Evolutionary conservation across 2,888 invertebrate species (phyloP).

Genomic region (Orchestes rusci): DNA sequence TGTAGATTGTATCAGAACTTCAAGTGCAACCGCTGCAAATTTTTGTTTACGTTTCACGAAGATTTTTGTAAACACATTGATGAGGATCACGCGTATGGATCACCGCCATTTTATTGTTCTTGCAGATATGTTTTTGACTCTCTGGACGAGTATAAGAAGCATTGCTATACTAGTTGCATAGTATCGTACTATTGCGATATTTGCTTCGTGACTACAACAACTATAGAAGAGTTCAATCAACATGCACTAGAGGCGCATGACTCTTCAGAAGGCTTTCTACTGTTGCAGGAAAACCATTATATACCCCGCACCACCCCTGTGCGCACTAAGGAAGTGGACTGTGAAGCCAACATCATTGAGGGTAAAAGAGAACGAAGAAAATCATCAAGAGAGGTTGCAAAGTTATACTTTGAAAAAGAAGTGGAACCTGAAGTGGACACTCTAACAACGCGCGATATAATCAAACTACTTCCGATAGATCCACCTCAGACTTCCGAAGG

Average conservation of each 20-base stretch:
- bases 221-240: slow-evolving; percentile 36
- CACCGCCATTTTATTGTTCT: slow-evolving; percentile 32
- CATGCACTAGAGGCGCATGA: slow-evolving; percentile 38
- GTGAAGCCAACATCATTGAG: slow-evolving; percentile 15
- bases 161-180: slow-evolving; percentile 38
- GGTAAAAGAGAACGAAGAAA: slow-evolving; percentile 23
- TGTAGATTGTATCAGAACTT: slow-evolving; percentile 40
- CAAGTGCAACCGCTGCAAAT: slow-evolving; percentile 38
- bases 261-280: slow-evolving; percentile 35
- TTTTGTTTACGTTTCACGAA: slow-evolving; percentile 39
- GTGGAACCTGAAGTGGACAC: slow-evolving; percentile 19
- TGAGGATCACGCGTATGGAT: slow-evolving; percentile 34
- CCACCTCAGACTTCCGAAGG: slow-evolving; percentile 15
- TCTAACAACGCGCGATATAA: slow-evolving; percentile 26
- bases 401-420: slow-evolving; percentile 14
- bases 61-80: slow-evolving; percentile 40
- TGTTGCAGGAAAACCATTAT: slow-evolving; percentile 36
- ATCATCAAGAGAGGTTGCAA: slow-evolving; percentile 13
- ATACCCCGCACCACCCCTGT: slow-evolving; percentile 15
- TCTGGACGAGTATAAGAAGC: slow-evolving; percentile 38
- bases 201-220: slow-evolving; percentile 36
- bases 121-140: slow-evolving; percentile 35
- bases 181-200: slow-evolving; percentile 41
- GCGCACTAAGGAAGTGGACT: slow-evolving; percentile 12
- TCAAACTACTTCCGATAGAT: slow-evolving; percentile 44